phyloP scores from a whole-genome alignment of 2,113 vertebrate genomes.

The Rousettus leschenaultii region DNA sequence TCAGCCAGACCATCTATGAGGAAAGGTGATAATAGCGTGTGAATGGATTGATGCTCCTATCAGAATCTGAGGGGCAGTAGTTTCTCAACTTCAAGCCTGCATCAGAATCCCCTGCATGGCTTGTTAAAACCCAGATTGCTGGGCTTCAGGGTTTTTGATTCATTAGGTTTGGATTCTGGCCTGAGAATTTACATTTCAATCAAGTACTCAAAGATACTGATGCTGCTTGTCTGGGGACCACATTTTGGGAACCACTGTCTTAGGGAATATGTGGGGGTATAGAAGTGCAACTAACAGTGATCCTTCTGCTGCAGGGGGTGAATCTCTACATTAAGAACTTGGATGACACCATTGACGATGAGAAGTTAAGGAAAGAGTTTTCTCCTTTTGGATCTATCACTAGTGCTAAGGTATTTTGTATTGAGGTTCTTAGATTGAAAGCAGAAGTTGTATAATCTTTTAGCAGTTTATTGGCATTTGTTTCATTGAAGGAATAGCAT shows the following conservation, averaged over 20 bases:
- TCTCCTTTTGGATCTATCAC: constrained; percentile 98
- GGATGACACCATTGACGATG: constrained; percentile 98
- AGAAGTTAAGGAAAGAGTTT: constrained; percentile 98
- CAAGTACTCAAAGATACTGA: not conserved
- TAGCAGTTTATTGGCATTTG: not conserved
- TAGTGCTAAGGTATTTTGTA: constrained; percentile 92
- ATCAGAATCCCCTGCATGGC: not conserved
- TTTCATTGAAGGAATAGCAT: not conserved
- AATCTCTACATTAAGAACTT: constrained; percentile 99
- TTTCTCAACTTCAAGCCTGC: not conserved
- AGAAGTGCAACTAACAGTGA: not conserved
- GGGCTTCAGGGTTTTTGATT: not conserved
- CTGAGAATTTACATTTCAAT: not conserved
- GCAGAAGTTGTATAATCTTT: not conserved
- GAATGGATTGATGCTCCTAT: fast-evolving
- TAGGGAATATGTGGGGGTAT: not conserved
- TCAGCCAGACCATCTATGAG: not conserved
- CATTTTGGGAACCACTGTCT: not conserved
- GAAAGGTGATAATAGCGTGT: not conserved
- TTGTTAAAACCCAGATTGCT: not conserved
- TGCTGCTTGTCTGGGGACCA: not conserved
- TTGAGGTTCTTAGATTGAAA: not conserved
- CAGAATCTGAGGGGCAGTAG: not conserved
- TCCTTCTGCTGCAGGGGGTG: constrained; percentile 87
- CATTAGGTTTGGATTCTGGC: not conserved